Base-by-base conservation (phyloP, 2,113 vertebrate species). In the Dicrurus megarhynchus region DNA sequence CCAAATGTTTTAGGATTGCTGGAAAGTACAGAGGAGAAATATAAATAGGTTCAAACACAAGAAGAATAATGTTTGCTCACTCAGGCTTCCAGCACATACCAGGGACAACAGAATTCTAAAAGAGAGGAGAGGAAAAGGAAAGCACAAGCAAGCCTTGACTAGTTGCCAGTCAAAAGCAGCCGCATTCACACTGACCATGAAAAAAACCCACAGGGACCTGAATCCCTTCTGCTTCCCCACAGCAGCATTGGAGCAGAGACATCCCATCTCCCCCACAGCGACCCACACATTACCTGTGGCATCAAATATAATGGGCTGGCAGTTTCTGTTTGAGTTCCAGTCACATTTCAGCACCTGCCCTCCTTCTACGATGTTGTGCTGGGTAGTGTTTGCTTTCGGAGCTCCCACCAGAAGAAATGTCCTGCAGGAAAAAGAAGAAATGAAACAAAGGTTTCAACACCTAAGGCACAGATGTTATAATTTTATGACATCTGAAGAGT, bases 281-380 rank as follows among this genome's bases (percentile, higher is more conserved):
- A 35, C 30, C 26, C 5, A 33, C 12, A 7, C 0, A 3, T 98
- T 97, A 99, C 99, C 99, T 97, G 98, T 98, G 76, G 82, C 87
- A 87, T 99, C 99, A 57, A 99, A 99, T 41, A 95, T 39, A 24
- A 99, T 97, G 33, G 98, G 98, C 70, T 98, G 98, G 95, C 99
- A 99, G n/a, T 87, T 33, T 6, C 96, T 96, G 27, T 92, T 87
- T 1, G 89, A 91, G 14, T 77, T 93, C 99, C 99, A 99, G 68
- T 98, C 98, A 42, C 99, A 99, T 68, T 98, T 99, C 91, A 98
- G 99, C 46, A 99, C 99, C 3, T 99, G 99, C 3, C 99, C 99
- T 79, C 99, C 98, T 98, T 99, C 99, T 60, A 98, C 86, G 1
- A 99, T 98, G 7, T 97, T 81, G 14, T 98, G 98, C 9, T 98